phyloP scores from a whole-genome alignment of 2,113 vertebrate genomes.

The Tenrec ecaudatus region DNA sequence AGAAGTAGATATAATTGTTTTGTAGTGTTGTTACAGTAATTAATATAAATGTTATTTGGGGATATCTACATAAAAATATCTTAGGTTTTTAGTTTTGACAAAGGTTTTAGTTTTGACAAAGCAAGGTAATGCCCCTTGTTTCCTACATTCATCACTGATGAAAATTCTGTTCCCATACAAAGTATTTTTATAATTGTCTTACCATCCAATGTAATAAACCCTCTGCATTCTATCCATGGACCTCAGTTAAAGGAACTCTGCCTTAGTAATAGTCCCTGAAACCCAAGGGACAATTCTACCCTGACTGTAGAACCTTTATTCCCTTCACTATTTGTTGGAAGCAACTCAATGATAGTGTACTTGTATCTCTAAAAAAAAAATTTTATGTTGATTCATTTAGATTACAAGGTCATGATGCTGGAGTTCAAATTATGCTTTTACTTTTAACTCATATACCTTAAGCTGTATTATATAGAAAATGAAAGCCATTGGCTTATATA shows the following conservation, averaged over 20 bases:
- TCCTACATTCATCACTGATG: neutral
- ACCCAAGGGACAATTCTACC: too few relatives aligned
- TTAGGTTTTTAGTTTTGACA: conserved; percentile 26
- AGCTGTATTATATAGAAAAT: too few relatives aligned
- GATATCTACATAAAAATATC: neutral
- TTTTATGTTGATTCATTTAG: too few relatives aligned
- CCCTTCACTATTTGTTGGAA: too few relatives aligned
- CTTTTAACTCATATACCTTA: too few relatives aligned
- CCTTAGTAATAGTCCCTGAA: too few relatives aligned
- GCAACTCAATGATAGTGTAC: too few relatives aligned
- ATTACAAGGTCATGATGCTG: too few relatives aligned
- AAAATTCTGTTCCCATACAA: neutral
- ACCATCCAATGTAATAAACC: neutral
- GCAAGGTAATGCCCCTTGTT: neutral
- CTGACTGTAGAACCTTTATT: too few relatives aligned
- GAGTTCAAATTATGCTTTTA: too few relatives aligned
- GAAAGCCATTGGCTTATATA: too few relatives aligned
- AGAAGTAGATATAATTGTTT: neutral
- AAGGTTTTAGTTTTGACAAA: conserved; percentile 9
- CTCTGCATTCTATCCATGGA: neutral
- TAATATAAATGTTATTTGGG: neutral
- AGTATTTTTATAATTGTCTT: neutral
- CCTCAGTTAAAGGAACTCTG: neutral
- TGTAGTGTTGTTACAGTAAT: neutral
- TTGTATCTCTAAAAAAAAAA: too few relatives aligned